Percentiles rank a stretch among this genome's conserved stretches.
Conservation (phyloP, 2,888 invertebrate species). For the Cyclophora albipunctata region DNA sequence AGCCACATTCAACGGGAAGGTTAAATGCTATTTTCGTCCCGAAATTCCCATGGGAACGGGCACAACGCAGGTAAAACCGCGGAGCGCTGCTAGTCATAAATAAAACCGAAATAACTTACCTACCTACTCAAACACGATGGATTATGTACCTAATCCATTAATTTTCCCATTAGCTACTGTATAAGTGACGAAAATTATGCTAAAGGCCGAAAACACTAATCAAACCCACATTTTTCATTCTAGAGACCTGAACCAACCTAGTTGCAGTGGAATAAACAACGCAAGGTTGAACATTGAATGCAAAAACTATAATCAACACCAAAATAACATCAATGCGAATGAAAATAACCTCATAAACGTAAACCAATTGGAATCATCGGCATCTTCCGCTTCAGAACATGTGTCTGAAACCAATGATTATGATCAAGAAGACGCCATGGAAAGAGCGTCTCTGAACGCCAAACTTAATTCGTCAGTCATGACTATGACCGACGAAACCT, state of each 20-base stretch:
- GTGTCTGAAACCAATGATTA: slow-evolving; percentile 35
- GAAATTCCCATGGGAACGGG: no score
- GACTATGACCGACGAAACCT: slow-evolving; percentile 15
- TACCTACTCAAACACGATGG: no score
- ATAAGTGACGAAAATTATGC: no score
- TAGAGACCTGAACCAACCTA: slow-evolving; percentile 38
- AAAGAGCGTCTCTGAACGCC: slow-evolving; percentile 4
- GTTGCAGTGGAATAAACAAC: slow-evolving; percentile 29
- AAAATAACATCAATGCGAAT: not conserved
- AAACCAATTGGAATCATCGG: slow-evolving; percentile 31
- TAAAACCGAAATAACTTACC: no score
- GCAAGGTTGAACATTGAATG: slow-evolving; percentile 21
- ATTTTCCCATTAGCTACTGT: no score
- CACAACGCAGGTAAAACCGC: no score
- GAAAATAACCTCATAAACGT: slow-evolving; percentile 9
- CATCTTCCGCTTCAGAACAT: slow-evolving; percentile 38
- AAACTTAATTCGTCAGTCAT: slow-evolving; percentile 27
- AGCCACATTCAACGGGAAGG: no score
- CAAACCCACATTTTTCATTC: slow-evolving; percentile 7
- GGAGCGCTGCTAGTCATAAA: no score
- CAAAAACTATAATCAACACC: slow-evolving; percentile 9
- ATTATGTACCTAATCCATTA: no score
- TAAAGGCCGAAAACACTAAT: no score
- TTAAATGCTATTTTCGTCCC: no score
- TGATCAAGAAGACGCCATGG: slow-evolving; percentile 27